Evolutionary conservation across 2,888 invertebrate species (phyloP).

Genomic region (Merodon equestris): DNA sequence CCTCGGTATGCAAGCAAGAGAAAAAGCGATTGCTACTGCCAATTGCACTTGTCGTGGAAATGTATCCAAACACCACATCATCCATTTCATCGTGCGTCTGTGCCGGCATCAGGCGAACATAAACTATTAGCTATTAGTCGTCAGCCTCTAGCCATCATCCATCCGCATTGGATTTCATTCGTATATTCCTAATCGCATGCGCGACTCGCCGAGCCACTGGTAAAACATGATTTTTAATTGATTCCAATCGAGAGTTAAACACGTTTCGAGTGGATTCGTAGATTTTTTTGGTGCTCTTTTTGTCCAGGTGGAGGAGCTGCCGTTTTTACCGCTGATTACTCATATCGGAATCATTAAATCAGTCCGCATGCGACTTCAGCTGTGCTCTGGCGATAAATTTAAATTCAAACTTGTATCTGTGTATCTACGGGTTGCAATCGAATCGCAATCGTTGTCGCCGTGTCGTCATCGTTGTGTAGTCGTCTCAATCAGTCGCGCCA

Average conservation of each 20-base stretch:
- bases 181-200: conserved; percentile 64
- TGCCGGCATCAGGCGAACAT: too few relatives aligned
- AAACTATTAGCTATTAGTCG: neutral
- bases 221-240: conserved; percentile 68
- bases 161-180: conserved; percentile 53
- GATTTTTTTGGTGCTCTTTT: too few relatives aligned
- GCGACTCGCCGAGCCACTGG: conserved; percentile 50
- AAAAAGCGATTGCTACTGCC: too few relatives aligned
- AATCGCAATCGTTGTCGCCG: conserved; percentile 8
- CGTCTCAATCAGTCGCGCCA: conserved; percentile 35
- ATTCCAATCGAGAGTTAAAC: conserved; percentile 59
- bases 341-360: conserved; percentile 57
- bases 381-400: conserved; percentile 44
- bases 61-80: too few relatives aligned
- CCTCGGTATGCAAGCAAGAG: too few relatives aligned
- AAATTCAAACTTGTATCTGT: conserved; percentile 51
- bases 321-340: conserved; percentile 44
- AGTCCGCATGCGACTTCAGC: conserved; percentile 45
- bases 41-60: too few relatives aligned
- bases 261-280: conserved; percentile 48
- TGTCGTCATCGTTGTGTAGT: too few relatives aligned
- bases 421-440: conserved; percentile 28
- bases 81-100: too few relatives aligned
- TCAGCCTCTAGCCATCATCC: conserved; percentile 39
- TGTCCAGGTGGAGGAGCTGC: conserved; percentile 1